Evolutionary conservation across 2,888 invertebrate genomes (phyloP), one percentile per base, ranked within the genome.

Genomic region (Cremastinae sp.): DNA sequence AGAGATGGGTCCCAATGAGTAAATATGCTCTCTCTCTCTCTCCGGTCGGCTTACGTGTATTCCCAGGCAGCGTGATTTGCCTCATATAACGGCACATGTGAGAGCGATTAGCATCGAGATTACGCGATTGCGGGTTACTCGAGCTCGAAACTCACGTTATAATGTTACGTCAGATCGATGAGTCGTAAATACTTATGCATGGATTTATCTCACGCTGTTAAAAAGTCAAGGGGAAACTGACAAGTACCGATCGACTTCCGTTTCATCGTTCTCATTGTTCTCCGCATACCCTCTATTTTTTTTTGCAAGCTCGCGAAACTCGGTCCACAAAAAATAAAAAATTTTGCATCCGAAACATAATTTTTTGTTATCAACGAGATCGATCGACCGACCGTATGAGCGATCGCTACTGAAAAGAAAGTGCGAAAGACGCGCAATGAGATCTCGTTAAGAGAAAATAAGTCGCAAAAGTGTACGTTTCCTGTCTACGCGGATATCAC

Each of bases 11-110:
- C n/a, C n/a, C n/a, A n/a, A 39, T 58, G 39, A 47, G 10, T 43
- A 22, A 39, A 41, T 37, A 41, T 39, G 12, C 43, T 18, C 35
- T 2, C 2, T 7, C 18, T n/a, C n/a, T n/a, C n/a, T n/a, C n/a
- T n/a, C n/a, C 56, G 20, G n/a, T 18, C 16, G 39, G 3, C 59
- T 14, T 28, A 2, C 22, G n/a, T 12, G 58, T 12, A 47, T 51
- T 78, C 53, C 45, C 53, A 35, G 65, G 70, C 59, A 49, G 62
- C 68, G 65, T 65, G 66, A 75, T 68, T 73, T 72, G 76, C 53
- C 56, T 51, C 65, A 70, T 71, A 73, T 79, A 79, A 79, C 79
- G 79, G 79, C 72, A 77, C 65, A n/a, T 45, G 51, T 22, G 45
- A 43, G 61, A 45, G 58, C 61, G 74, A 79, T 80, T 75, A 79